These are phyloP conservation scores for Reinhardtius hippoglossoides DNA, from an alignment of 2,113 vertebrate species.

Conservation along the genomic window DNA sequence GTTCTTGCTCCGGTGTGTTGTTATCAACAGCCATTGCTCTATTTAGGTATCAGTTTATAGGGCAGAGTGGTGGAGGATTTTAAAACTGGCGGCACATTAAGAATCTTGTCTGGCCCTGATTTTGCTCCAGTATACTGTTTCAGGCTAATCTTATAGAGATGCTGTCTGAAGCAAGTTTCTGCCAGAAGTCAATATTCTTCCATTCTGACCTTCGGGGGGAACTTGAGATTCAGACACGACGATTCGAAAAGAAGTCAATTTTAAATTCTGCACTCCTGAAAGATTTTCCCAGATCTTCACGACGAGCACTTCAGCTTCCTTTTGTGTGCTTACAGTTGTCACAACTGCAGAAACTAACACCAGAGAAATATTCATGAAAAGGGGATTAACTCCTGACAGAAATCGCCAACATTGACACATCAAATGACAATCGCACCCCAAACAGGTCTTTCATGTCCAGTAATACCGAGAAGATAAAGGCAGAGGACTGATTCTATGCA, in stretches of 20 bases:
- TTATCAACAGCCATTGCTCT: constrained; percentile 46
- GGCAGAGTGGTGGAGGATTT: constrained; percentile 26
- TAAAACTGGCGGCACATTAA: constrained; percentile 38
- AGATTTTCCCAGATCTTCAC: not conserved
- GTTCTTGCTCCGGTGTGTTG: constrained; percentile 32
- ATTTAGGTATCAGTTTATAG: constrained; percentile 54
- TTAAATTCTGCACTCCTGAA: constrained; percentile 8
- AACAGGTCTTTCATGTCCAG: constrained; percentile 65
- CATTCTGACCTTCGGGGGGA: constrained; percentile 5
- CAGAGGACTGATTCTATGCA: constrained; percentile 41
- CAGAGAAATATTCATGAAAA: constrained; percentile 74
- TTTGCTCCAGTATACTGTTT: constrained; percentile 39
- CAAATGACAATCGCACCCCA: constrained; percentile 60
- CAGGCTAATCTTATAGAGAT: constrained; percentile 40
- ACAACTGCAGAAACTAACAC: constrained; percentile 25
- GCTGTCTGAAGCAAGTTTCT: constrained; percentile 20
- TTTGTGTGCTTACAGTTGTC: constrained; percentile 47
- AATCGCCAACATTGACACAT: constrained; percentile 65
- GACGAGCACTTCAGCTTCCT: constrained; percentile 29
- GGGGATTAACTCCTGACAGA: constrained; percentile 63
- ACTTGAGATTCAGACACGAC: constrained; percentile 8
- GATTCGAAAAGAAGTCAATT: constrained; percentile 21
- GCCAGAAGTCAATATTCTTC: constrained; percentile 12
- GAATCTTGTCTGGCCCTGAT: constrained; percentile 42
- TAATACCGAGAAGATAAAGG: constrained; percentile 54